phyloP scores from a whole-genome alignment of 2,888 invertebrate species.

The Bembecia ichneumoniformis region DNA sequence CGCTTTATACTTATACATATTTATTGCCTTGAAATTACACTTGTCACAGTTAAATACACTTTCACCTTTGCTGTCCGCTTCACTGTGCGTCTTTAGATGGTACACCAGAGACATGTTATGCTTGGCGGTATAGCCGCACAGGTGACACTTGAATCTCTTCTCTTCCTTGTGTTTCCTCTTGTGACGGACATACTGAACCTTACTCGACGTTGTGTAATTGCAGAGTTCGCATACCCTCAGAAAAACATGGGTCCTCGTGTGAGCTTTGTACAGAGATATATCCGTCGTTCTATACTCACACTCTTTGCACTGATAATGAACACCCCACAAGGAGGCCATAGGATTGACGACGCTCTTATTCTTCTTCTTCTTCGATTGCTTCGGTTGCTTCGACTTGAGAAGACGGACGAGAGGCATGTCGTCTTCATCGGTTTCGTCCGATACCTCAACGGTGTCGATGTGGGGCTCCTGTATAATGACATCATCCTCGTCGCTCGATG shows the following conservation, averaged over 20 bases:
- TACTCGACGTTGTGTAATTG: constrained; percentile 36
- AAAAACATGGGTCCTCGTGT: constrained; percentile 14
- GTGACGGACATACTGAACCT: constrained; percentile 29
- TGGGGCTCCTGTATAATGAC: constrained; percentile 54
- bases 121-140: constrained; percentile 39
- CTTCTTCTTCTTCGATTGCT: constrained; percentile 4
- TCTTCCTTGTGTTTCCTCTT: constrained; percentile 37
- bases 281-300: constrained; percentile 24
- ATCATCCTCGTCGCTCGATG: constrained; percentile 58
- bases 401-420: constrained; percentile 43
- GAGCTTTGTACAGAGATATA: constrained; percentile 17
- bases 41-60: constrained; percentile 14
- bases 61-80: constrained; percentile 1
- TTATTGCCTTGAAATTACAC: constrained; percentile 13
- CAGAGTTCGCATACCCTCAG: constrained; percentile 39
- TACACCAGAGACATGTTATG: constrained; percentile 48
- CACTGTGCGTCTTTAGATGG: constrained; percentile 37
- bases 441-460: constrained; percentile 52
- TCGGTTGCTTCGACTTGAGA: too few relatives aligned
- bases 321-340: constrained; percentile 16
- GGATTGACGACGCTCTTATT: constrained; percentile 1
- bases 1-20: constrained; percentile 4
- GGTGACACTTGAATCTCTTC: constrained; percentile 34
- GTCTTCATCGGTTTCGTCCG: constrained; percentile 55
- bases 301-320: constrained; percentile 32